Evolutionary conservation across 2,888 invertebrate species (phyloP).

Genomic region (Unio pictorum): DNA sequence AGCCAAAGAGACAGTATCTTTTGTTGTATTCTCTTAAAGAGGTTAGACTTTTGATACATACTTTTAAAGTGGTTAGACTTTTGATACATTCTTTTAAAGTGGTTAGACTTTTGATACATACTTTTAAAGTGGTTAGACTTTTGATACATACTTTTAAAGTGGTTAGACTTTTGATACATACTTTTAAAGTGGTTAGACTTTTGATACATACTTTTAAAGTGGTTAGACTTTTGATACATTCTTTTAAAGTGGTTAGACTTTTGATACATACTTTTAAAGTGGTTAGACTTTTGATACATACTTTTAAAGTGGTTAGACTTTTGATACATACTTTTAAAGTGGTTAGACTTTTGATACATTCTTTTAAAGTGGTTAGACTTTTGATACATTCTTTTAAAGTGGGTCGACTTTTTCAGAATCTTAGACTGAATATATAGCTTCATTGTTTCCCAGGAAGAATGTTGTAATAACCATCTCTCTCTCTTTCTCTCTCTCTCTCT

Average conservation of each 20-base stretch:
- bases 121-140: no score
- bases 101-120: conserved; percentile 73
- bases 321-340: conserved; percentile 90
- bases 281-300: conserved; percentile 73
- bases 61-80: no score
- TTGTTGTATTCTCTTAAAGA: conserved; percentile 97
- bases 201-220: conserved; percentile 90
- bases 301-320: no score
- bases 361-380: no score
- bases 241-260: no score
- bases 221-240: conserved; percentile 73
- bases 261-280: conserved; percentile 90
- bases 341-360: conserved; percentile 73
- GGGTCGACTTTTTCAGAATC: conserved; percentile 73
- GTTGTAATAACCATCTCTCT: no score
- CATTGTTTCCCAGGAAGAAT: no score
- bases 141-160: conserved; percentile 90
- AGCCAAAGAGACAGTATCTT: conserved; percentile 95
- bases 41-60: conserved; percentile 73
- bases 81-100: conserved; percentile 92
- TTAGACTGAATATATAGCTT: no score
- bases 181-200: no score
- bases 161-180: conserved; percentile 73
- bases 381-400: conserved; percentile 89
- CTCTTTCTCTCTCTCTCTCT: no score